Conservation (phyloP, 2,888 invertebrate species). For the Abrostola tripartita region DNA sequence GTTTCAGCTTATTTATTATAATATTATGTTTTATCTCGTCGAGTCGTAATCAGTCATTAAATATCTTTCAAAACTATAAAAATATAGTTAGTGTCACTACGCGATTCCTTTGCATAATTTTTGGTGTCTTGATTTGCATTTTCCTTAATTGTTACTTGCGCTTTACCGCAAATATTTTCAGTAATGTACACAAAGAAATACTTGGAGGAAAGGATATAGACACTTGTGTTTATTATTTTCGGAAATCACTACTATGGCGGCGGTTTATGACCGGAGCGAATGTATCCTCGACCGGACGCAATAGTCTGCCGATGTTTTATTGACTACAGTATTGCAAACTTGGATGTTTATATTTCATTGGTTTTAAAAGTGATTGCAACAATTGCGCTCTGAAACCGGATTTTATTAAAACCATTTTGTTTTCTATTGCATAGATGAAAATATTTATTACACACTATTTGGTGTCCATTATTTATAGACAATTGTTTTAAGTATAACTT, state of each 20-base stretch:
- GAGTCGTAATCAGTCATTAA: no score
- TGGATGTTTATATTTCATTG: not conserved
- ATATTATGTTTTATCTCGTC: no score
- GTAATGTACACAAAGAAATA: slow-evolving; percentile 23
- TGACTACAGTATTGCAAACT: slow-evolving; percentile 28
- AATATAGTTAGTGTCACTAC: no score
- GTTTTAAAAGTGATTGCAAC: not conserved
- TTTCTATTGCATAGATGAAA: not conserved
- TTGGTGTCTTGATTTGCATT: no score
- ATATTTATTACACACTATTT: not conserved
- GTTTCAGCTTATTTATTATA: not conserved
- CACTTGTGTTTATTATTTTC: slow-evolving; percentile 37
- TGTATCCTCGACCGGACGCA: slow-evolving; percentile 33
- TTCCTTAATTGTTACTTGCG: not conserved
- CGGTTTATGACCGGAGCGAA: slow-evolving; percentile 35
- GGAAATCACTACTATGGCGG: slow-evolving; percentile 42
- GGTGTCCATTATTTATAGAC: not conserved
- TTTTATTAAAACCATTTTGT: not conserved
- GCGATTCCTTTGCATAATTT: no score
- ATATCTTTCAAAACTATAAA: no score
- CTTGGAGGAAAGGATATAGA: slow-evolving; percentile 22
- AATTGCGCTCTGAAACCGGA: not conserved
- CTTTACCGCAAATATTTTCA: not conserved
- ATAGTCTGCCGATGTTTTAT: slow-evolving; percentile 23
- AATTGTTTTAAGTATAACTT: no score